These are phyloP conservation scores for Leuctra nigra DNA, from an alignment of 2,888 invertebrate species.

Conservation along the genomic window DNA sequence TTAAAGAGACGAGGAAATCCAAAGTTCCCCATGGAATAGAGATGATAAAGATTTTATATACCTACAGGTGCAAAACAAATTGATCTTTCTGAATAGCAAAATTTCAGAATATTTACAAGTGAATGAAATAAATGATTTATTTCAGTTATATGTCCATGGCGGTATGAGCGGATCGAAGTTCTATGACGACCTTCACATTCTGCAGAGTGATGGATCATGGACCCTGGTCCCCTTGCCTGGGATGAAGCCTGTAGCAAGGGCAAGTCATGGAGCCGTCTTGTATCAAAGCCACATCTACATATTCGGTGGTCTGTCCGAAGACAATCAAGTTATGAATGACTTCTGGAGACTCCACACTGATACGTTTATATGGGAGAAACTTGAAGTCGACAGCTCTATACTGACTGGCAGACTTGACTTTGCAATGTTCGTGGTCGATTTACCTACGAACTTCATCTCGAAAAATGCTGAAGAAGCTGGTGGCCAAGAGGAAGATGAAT, in stretches of 20 bases:
- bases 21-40: no score
- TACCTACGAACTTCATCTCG: slow-evolving; percentile 17
- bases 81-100: not conserved
- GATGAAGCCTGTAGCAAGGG: slow-evolving; percentile 18
- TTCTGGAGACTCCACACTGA: slow-evolving; percentile 22
- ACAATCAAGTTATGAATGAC: slow-evolving; percentile 20
- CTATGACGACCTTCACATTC: slow-evolving; percentile 19
- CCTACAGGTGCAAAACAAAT: no score
- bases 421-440: slow-evolving; percentile 16
- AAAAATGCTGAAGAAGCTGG: not conserved
- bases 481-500: not conserved
- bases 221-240: not conserved
- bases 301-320: slow-evolving; percentile 21
- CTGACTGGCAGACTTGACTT: slow-evolving; percentile 20
- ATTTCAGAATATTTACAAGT: not conserved
- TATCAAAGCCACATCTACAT: slow-evolving; percentile 19
- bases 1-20: no score
- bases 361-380: slow-evolving; percentile 19
- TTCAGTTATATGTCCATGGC: slow-evolving; percentile 23
- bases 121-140: no score
- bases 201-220: slow-evolving; percentile 20
- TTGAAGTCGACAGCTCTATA: not conserved
- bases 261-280: slow-evolving; percentile 23
- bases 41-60: no score
- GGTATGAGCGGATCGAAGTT: slow-evolving; percentile 18